Evolutionary conservation across 2,888 invertebrate species (phyloP).

Genomic region (Lycocerus yunnanus): DNA sequence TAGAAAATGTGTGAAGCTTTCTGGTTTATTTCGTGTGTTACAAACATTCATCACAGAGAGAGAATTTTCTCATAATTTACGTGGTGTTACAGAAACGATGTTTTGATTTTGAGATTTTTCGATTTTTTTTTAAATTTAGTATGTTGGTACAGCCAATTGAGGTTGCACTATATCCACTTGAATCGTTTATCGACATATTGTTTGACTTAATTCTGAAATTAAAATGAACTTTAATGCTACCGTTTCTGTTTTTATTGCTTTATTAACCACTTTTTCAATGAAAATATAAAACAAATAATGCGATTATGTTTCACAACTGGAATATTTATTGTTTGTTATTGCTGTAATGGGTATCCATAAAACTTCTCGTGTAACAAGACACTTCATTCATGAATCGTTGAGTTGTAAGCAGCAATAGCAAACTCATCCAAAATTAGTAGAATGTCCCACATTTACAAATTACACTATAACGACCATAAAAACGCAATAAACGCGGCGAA

Average conservation of each 20-base stretch:
- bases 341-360: conserved; percentile 2
- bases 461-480: conserved; percentile 54
- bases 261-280: not conserved
- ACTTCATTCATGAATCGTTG: conserved; percentile 49
- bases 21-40: not conserved
- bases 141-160: not conserved
- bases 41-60: not conserved
- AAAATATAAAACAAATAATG: not conserved
- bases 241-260: not conserved
- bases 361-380: conserved; percentile 36
- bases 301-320: not conserved
- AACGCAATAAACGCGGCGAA: conserved; percentile 55
- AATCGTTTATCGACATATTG: not conserved
- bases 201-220: not conserved
- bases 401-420: conserved; percentile 49
- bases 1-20: not conserved
- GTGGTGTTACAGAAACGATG: not conserved
- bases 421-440: conserved; percentile 52
- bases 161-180: not conserved
- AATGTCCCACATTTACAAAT: conserved; percentile 55
- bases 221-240: not conserved
- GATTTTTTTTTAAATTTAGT: no score
- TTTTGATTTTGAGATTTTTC: not conserved
- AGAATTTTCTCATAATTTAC: not conserved
- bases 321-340: not conserved